Evolutionary conservation across 2,113 vertebrate species (phyloP).

Genomic region (Leucosticte australis): DNA sequence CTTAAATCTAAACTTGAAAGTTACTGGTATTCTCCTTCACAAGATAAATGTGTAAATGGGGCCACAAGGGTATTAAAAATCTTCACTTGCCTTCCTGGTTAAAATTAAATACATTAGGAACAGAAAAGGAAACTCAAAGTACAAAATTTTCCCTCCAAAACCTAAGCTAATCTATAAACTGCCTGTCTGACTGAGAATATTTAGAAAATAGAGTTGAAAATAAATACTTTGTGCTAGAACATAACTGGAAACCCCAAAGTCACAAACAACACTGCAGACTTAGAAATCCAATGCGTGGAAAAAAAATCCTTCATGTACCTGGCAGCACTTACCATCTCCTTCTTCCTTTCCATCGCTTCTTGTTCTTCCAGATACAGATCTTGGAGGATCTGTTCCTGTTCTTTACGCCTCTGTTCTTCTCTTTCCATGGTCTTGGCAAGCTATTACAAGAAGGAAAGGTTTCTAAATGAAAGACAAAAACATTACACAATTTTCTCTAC

Average conservation of each 20-base stretch:
- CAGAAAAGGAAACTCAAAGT: not conserved
- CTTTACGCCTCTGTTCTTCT: conserved; percentile 77
- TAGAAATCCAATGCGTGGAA: not conserved
- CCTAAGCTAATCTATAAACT: not conserved
- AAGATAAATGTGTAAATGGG: not conserved
- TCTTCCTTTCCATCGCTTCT: conserved; percentile 72
- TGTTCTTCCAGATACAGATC: conserved; percentile 87
- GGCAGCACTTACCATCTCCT: conserved; percentile 78
- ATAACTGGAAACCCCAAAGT: not conserved
- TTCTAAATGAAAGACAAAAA: not conserved
- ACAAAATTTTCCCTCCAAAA: not conserved
- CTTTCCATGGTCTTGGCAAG: conserved; percentile 78
- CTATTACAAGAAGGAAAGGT: conserved; percentile 40
- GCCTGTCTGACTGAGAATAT: not conserved
- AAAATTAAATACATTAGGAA: not conserved
- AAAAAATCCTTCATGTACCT: not conserved
- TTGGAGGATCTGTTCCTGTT: conserved; percentile 80
- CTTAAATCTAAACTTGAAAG: not conserved
- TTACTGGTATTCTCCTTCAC: not conserved
- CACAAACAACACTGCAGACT: not conserved
- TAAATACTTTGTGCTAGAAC: not conserved
- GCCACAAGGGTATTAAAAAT: not conserved
- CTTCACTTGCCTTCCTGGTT: not conserved
- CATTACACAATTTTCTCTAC: not conserved
- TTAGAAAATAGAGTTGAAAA: not conserved